phyloP scores from a whole-genome alignment of 2,888 invertebrate genomes.

The Agrotis clavis region DNA sequence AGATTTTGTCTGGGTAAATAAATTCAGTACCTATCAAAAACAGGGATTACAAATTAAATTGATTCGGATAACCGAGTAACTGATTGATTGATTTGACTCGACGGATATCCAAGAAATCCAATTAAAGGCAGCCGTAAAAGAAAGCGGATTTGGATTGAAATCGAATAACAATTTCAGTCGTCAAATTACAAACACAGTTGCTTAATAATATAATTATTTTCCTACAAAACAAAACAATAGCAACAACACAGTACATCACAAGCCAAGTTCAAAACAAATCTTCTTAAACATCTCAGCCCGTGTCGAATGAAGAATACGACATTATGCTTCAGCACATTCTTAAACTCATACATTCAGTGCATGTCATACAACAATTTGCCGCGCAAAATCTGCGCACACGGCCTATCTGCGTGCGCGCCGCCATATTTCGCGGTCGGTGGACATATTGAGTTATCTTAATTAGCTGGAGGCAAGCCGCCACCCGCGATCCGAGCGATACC shows the following conservation, averaged over 20 bases:
- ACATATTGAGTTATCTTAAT: conserved; percentile 81
- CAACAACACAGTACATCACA: neutral
- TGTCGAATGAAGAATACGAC: conserved; percentile 54
- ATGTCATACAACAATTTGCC: conserved; percentile 74
- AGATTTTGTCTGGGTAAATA: too few species aligned
- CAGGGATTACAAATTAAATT: too few species aligned
- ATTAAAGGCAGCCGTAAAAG: too few species aligned
- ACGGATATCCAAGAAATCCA: too few species aligned
- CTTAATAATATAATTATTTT: too few species aligned
- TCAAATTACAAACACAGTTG: too few species aligned
- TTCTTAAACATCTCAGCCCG: conserved; percentile 37
- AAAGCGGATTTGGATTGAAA: too few species aligned
- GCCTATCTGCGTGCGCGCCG: conserved; percentile 76
- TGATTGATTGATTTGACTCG: too few species aligned
- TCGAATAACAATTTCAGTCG: too few species aligned
- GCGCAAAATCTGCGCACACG: conserved; percentile 65
- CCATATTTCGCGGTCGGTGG: conserved; percentile 73
- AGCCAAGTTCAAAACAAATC: conserved; percentile 38
- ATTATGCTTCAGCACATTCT: conserved; percentile 46
- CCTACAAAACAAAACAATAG: conserved; percentile 12
- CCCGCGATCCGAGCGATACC: conserved; percentile 69
- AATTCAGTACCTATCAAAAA: too few species aligned
- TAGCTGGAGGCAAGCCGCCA: conserved; percentile 74
- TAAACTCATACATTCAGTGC: conserved; percentile 55
- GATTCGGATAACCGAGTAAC: too few species aligned